Evolutionary conservation across 2,888 invertebrate species (phyloP), one percentile per base, ranked within the genome.

Genomic region (Tiliacea citrago): DNA sequence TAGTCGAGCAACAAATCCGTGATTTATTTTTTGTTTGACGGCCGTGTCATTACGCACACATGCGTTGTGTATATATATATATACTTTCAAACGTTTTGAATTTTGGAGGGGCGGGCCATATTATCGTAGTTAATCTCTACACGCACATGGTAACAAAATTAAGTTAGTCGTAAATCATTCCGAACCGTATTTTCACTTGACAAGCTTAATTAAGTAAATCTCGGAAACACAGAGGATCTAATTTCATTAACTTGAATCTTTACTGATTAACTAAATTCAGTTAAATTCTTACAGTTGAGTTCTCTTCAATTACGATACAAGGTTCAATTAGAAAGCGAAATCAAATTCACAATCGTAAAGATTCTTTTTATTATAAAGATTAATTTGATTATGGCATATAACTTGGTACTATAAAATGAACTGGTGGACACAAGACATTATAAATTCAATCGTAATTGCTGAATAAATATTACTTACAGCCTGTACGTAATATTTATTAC

Each of bases 191-290:
- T 68, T 47, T 75, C 18, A 35, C 69, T 45, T 29, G 12, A 47
- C 18, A 24, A 75, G 18, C 21, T 35, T 21, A 49, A 78, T 68
- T 21, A 75, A 29, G n/a, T 67, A n/a, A 69, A 29, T 74, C 45
- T 69, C 35, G 16, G 47, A 81, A 68, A 81, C 53, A 58, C 51
- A 57, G 45, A 67, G 57, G 10, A 42, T 49, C 39, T 58, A 76
- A 82, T 65, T 24, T 53, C 47, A 68, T 82, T 68, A 76, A 58
- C 49, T 76, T 35, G 24, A 68, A 42, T 67, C 42, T 51, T 70
- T 35, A 13, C 53, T 66, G 13, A 77, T 81, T 61, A 77, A 77
- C 60, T 66, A 6, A 77, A 66, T 66, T 66, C 65, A 81, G 49
- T 66, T 55, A 61, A 49, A 42, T 47, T 77, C 16, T 49, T 47